Percentiles rank a stretch among this genome's conserved stretches.
Evolutionary conservation across 35 echinoderm and acorn worm genomes (phyloP).

Genomic region (Lytechinus variegatus): DNA sequence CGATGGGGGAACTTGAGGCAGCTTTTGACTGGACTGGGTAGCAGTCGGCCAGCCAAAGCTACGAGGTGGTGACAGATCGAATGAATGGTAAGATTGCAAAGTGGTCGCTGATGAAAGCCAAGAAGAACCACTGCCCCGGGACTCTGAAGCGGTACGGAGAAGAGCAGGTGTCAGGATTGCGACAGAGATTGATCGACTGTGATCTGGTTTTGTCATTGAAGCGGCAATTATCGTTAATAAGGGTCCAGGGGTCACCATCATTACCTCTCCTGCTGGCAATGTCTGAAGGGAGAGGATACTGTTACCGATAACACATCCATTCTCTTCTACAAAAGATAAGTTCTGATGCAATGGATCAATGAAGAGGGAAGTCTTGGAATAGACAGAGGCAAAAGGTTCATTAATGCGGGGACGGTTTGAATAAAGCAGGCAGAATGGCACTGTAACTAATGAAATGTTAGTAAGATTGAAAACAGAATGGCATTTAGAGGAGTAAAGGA

Average conservation of each 20-base stretch:
- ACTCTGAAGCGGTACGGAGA: neutral
- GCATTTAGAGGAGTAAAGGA: neutral
- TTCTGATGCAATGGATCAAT: neutral
- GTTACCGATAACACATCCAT: neutral
- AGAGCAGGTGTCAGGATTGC: neutral
- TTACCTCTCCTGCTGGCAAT: neutral
- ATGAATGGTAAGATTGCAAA: neutral
- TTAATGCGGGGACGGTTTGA: neutral
- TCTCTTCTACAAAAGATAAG: neutral
- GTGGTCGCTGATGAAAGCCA: neutral
- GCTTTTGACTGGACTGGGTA: neutral
- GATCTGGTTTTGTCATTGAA: slow-evolving; percentile 2
- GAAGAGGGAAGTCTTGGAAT: neutral
- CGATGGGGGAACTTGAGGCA: neutral
- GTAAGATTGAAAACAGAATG: neutral
- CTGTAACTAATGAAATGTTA: neutral
- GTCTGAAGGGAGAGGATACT: neutral
- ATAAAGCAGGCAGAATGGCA: neutral
- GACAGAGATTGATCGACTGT: neutral
- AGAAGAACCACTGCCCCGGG: neutral
- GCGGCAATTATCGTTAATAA: neutral
- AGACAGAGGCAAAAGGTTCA: neutral
- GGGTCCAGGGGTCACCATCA: neutral
- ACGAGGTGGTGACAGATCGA: neutral
- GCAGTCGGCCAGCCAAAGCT: neutral